phyloP scores from a whole-genome alignment of 2,113 vertebrate genomes.

The Cardinalis cardinalis region DNA sequence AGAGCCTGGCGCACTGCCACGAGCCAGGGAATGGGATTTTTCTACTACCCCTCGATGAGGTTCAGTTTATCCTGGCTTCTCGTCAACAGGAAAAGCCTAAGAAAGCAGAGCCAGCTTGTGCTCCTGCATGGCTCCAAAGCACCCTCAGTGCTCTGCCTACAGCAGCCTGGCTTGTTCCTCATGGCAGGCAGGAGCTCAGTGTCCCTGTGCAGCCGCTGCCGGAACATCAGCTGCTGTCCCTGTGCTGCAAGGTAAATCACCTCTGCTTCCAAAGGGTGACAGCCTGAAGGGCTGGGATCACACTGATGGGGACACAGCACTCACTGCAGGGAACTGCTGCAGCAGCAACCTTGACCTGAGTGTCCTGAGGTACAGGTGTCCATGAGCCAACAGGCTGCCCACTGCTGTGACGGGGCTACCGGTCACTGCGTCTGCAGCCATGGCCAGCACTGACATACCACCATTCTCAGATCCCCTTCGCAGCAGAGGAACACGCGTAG shows the following conservation, averaged over 20 bases:
- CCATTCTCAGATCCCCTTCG: neutral
- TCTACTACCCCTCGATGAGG: neutral
- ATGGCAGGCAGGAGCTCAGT: neutral
- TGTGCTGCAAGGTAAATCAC: accelerated
- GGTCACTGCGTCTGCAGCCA: neutral
- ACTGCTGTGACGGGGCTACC: neutral
- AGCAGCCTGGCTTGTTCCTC: accelerated
- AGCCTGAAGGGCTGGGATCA: accelerated
- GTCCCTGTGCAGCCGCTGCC: accelerated
- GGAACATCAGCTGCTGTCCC: accelerated
- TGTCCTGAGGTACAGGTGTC: neutral
- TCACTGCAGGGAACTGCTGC: neutral
- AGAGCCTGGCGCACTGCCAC: accelerated
- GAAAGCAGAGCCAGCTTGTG: neutral
- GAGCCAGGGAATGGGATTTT: neutral
- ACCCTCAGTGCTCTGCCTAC: accelerated
- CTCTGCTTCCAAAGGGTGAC: neutral
- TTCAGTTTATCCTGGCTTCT: neutral
- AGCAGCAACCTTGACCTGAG: neutral
- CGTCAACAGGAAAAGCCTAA: neutral
- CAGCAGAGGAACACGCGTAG: neutral
- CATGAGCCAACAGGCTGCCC: neutral
- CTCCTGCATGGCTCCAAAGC: neutral
- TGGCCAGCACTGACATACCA: neutral
- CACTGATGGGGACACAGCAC: neutral